Conservation (phyloP, 2,888 invertebrate species). For the Anarsia innoxiella region DNA sequence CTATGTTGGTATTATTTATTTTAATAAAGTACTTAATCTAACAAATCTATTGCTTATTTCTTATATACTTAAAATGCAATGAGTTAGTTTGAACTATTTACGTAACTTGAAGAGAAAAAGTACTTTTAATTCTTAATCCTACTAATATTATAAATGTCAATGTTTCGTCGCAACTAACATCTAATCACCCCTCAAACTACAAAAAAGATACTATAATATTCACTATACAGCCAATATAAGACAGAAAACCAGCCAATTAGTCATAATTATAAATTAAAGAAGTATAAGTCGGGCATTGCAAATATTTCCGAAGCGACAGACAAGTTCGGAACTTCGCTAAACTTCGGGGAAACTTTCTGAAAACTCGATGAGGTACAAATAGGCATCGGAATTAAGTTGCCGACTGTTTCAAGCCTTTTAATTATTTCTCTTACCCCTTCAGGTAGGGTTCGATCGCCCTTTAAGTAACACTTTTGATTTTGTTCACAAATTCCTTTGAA, state of each 20-base stretch:
- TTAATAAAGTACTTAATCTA: too few species aligned
- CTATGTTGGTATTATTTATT: too few species aligned
- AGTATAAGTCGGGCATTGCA: slow-evolving; percentile 55
- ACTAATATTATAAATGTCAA: too few species aligned
- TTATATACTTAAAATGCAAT: too few species aligned
- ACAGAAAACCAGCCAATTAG: slow-evolving; percentile 43
- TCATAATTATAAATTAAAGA: slow-evolving; percentile 55
- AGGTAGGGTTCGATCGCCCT: slow-evolving; percentile 48
- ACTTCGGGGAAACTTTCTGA: slow-evolving; percentile 36
- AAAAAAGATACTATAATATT: too few species aligned
- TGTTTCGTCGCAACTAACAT: too few species aligned
- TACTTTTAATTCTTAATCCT: too few species aligned
- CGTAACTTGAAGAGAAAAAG: too few species aligned
- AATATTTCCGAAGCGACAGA: slow-evolving; percentile 50
- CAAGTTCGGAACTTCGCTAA: slow-evolving; percentile 39
- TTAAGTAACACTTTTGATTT: slow-evolving; percentile 17
- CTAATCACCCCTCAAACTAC: too few species aligned
- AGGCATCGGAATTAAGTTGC: slow-evolving; percentile 69
- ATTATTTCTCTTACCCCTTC: slow-evolving; percentile 59
- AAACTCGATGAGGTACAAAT: slow-evolving; percentile 68
- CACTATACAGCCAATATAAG: too few species aligned
- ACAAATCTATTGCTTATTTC: too few species aligned
- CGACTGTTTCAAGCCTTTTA: slow-evolving; percentile 68
- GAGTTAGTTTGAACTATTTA: too few species aligned
- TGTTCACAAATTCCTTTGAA: slow-evolving; percentile 10